phyloP scores from a whole-genome alignment of 2,888 invertebrate genomes.

The Limnephilus marmoratus region DNA sequence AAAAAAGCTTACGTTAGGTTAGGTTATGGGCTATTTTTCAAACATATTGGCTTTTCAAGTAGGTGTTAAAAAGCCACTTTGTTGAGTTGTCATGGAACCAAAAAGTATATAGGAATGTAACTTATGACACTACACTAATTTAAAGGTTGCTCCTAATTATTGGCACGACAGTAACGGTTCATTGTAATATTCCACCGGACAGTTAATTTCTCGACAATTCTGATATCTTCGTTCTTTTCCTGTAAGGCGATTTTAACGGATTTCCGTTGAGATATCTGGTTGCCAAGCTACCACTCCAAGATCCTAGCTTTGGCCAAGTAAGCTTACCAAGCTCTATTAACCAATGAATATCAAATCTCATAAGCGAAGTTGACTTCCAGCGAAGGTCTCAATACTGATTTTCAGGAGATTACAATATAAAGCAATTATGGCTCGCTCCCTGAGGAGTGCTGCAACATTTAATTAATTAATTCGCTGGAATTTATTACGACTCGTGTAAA shows the following conservation, averaged over 20 bases:
- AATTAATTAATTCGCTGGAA: background rate
- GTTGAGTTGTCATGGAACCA: too few species aligned
- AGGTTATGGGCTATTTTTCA: too few species aligned
- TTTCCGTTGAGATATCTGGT: conserved; percentile 6
- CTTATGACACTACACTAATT: too few species aligned
- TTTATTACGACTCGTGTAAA: background rate
- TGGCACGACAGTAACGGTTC: too few species aligned
- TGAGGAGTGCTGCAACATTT: background rate
- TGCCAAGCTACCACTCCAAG: conserved; percentile 5
- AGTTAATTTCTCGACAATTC: background rate
- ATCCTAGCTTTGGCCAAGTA: background rate
- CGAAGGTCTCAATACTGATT: background rate
- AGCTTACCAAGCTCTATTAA: background rate
- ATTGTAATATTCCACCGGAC: background rate
- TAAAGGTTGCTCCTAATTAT: too few species aligned
- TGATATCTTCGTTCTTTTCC: background rate
- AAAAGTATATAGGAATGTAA: too few species aligned
- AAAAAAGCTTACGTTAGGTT: too few species aligned
- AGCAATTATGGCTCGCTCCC: background rate
- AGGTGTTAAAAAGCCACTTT: too few species aligned
- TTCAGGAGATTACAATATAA: background rate
- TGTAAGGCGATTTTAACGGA: background rate
- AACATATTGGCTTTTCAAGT: too few species aligned
- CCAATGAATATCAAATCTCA: background rate
- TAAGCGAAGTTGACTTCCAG: background rate